Evolutionary conservation across 2,888 invertebrate species (phyloP), one percentile per base, ranked within the genome.

Genomic region (Chaitophorus viminalis): DNA sequence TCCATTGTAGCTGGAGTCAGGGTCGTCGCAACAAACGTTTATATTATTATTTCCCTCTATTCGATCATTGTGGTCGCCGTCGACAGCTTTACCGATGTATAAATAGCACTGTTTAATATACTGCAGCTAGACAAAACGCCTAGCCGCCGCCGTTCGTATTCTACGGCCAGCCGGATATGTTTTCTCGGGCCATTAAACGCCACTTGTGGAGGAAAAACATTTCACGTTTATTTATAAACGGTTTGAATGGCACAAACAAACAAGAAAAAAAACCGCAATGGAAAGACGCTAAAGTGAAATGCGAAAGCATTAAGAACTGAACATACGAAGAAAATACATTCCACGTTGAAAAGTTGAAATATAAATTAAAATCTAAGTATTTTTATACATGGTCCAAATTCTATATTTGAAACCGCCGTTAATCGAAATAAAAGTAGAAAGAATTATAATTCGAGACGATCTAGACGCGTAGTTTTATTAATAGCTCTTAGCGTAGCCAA

Each of bases 161-260:
- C 36, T 8, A 31, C 82, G 85, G 46, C 17, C 78, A 52, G 52
- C 86, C 86, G 87, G 87, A 87, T 81, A 65, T 46, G 87, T 87
- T 87, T 87, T 81, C 79, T 79, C 87, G 87, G 87, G 60, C 81
- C 81, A 81, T 87, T 87, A 87, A 87, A 87, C 87, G 75, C 87
- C 87, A 87, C 87, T 81, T 75, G 81, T 75, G 33, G 60, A 87
- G 74, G 79, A 21, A 81, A 87, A 87, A 87, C 74, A 36, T 65
- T 86, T 86, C 70, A 36, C 79, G 54, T 84, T 85, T 85, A 85
- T 85, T 85, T 85, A 85, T 85, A 85, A 77, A 85, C 25, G 31
- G 29, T 72, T 39, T 21, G 46, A 65, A 68, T 31, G 77, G 31
- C 46, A 76, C 65, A 17, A 52, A 68, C 60, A 17, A 54, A 60